phyloP scores from a whole-genome alignment of 2,113 vertebrate species.

The Oceanites oceanicus region DNA sequence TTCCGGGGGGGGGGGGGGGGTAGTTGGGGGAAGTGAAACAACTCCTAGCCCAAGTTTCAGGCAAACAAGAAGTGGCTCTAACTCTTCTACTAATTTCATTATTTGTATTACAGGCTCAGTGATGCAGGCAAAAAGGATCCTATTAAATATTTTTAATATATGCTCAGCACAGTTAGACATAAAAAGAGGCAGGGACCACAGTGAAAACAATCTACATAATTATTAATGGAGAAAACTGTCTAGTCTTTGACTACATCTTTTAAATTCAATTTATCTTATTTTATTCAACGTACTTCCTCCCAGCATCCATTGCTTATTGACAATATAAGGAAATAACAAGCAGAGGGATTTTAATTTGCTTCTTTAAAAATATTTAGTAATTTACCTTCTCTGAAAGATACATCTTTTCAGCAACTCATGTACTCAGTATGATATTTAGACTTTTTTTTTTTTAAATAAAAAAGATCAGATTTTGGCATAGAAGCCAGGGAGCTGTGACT shows the following conservation, averaged over 20 bases:
- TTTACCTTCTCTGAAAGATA: background rate
- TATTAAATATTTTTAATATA: slow-evolving; percentile 42
- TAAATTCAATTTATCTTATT: background rate
- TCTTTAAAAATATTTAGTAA: slow-evolving; percentile 31
- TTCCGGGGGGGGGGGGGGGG: background rate
- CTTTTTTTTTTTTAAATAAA: too few species aligned
- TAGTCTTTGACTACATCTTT: background rate
- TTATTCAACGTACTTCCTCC: background rate
- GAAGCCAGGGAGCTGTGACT: background rate
- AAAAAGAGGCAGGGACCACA: background rate
- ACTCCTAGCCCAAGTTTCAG: background rate
- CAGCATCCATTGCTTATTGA: background rate
- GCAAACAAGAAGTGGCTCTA: background rate
- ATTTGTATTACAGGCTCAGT: slow-evolving; percentile 34
- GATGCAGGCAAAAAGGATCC: slow-evolving; percentile 5
- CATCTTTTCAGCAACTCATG: background rate
- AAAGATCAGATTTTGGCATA: background rate
- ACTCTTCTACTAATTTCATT: background rate
- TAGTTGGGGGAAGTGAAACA: background rate
- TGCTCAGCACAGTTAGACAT: background rate
- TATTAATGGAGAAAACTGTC: slow-evolving; percentile 7
- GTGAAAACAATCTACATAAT: background rate
- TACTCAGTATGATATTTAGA: background rate
- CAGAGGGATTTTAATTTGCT: slow-evolving; percentile 20
- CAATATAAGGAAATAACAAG: slow-evolving; percentile 14